A percentile compares a stretch with the other conserved stretches of the same genome.
Evolutionary conservation across 2,797 vertebrate species (phyloP).

Genomic region (Okamejei kenojei): DNA sequence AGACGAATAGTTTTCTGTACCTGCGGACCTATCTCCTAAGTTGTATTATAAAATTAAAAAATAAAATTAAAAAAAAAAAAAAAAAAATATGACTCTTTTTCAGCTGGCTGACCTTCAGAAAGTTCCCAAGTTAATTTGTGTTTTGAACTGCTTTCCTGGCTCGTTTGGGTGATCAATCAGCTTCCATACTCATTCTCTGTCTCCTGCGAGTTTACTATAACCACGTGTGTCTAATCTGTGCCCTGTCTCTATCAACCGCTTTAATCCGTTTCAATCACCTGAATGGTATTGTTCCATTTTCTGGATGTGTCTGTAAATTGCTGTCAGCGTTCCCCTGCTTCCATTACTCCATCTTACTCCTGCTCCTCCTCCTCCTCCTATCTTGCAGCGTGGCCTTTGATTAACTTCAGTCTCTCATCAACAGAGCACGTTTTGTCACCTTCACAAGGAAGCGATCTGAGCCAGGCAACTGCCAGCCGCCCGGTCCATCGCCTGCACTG

Average conservation of each 20-base stretch:
- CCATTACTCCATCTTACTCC: not conserved
- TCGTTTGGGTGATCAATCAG: not conserved
- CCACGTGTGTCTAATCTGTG: not conserved
- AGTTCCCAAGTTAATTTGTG: not conserved
- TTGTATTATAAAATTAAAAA: too few relatives aligned
- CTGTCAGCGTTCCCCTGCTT: not conserved
- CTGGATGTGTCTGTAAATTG: not conserved
- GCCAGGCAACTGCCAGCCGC: not conserved
- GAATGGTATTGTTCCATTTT: constrained; percentile 7
- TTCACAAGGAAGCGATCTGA: not conserved
- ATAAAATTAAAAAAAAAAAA: too few relatives aligned
- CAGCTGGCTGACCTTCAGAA: not conserved
- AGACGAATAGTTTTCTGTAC: too few relatives aligned
- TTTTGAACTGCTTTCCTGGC: not conserved
- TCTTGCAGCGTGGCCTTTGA: not conserved
- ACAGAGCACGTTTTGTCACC: not conserved
- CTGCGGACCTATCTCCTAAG: too few relatives aligned
- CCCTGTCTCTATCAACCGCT: not conserved
- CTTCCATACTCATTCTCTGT: not conserved
- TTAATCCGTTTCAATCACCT: not conserved
- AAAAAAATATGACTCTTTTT: not conserved
- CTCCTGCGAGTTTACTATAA: not conserved
- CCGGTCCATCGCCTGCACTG: too few relatives aligned
- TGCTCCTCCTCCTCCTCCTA: not conserved
- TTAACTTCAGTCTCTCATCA: not conserved